Evolutionary conservation across 2,888 invertebrate genomes (phyloP).

Genomic region (Heliconius erato): DNA sequence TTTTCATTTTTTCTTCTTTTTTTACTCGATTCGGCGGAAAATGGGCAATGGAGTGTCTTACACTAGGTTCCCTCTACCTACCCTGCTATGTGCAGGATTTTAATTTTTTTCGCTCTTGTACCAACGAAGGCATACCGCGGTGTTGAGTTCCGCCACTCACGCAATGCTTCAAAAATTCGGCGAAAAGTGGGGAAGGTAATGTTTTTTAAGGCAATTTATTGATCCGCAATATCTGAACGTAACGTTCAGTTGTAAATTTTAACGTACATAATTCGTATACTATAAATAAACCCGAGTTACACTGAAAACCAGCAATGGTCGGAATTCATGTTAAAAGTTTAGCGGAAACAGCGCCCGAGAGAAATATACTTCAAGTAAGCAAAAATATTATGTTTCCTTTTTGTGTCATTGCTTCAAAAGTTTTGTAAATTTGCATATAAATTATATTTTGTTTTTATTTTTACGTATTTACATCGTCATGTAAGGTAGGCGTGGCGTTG

Average conservation of each 20-base stretch:
- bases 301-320: not conserved
- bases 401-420: not conserved
- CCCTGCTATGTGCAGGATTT: no score
- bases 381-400: slow-evolving; percentile 9
- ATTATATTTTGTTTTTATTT: not conserved
- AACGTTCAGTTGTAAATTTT: slow-evolving; percentile 1
- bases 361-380: slow-evolving; percentile 20
- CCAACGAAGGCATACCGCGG: no score
- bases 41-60: no score
- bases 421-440: not conserved
- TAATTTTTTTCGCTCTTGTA: no score
- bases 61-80: no score
- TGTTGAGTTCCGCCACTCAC: no score
- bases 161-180: no score
- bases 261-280: not conserved
- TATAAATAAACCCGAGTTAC: slow-evolving; percentile 3
- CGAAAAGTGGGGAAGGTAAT: no score
- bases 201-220: not conserved
- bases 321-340: slow-evolving; percentile 11
- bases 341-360: slow-evolving; percentile 17
- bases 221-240: not conserved
- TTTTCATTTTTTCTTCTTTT: no score
- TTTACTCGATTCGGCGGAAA: no score
- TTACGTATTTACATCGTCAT: not conserved
- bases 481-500: no score